Conservation (phyloP, 2,113 vertebrate genomes). For the Cryptomyrus ogoouensis region DNA sequence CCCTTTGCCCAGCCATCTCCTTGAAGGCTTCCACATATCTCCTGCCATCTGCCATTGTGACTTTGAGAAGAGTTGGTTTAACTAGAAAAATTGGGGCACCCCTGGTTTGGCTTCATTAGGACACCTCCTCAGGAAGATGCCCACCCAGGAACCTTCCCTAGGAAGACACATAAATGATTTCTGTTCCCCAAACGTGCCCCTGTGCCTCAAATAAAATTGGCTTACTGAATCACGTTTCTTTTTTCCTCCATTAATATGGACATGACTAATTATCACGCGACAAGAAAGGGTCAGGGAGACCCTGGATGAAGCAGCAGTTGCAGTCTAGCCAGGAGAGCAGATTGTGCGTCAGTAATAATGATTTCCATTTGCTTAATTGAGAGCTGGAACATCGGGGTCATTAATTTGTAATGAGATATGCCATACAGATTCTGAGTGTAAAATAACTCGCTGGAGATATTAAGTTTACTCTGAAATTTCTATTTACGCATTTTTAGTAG, state of each 20-base stretch:
- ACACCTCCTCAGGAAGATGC: neutral
- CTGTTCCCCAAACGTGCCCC: neutral
- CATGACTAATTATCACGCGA: neutral
- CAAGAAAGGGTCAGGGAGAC: neutral
- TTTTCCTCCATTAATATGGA: neutral
- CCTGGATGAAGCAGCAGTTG: neutral
- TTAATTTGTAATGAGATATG: neutral
- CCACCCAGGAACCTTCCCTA: neutral
- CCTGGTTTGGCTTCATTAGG: neutral
- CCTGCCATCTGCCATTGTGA: neutral
- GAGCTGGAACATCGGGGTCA: neutral
- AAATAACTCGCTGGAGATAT: neutral
- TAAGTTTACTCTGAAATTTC: neutral
- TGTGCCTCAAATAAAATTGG: neutral
- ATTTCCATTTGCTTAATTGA: conserved; percentile 12
- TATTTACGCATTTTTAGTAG: neutral
- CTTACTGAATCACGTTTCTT: neutral
- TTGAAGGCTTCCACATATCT: neutral
- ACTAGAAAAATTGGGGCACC: neutral
- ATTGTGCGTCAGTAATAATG: neutral
- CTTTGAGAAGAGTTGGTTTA: neutral
- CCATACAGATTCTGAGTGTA: neutral
- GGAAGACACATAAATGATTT: neutral
- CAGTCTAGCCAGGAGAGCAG: neutral
- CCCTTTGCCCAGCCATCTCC: neutral